phyloP scores from a whole-genome alignment of 2,797 vertebrate genomes.

The Syncerus caffer region DNA sequence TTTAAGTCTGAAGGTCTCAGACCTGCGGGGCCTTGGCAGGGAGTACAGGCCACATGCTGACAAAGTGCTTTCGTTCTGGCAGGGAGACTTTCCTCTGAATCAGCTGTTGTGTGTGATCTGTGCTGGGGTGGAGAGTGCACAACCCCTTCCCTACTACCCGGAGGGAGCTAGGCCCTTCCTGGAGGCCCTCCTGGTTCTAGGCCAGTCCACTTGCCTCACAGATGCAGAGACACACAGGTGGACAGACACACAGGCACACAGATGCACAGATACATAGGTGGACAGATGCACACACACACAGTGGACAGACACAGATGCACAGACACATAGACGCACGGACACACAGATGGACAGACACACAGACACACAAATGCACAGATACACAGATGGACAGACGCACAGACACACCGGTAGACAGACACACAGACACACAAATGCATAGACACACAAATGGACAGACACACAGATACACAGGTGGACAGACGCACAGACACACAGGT shows the following conservation, averaged over 20 bases:
- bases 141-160: fast-evolving
- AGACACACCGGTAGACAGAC: neutral
- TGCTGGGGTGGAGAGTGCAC: neutral
- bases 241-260: neutral
- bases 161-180: neutral
- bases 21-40: fast-evolving
- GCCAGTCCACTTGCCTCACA: neutral
- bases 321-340: neutral
- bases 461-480: fast-evolving
- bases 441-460: no score
- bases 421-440: fast-evolving
- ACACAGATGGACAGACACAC: fast-evolving
- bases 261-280: fast-evolving
- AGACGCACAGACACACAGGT: no score
- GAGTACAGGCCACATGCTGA: fast-evolving
- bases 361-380: no score
- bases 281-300: fast-evolving
- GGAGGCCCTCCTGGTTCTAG: neutral
- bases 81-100: neutral
- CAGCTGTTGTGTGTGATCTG: fast-evolving
- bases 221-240: neutral
- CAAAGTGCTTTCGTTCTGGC: neutral
- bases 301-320: no score
- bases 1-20: fast-evolving
- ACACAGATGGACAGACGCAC: neutral